These are phyloP conservation scores for Trissoscelio sp. DNA, from an alignment of 2,888 invertebrate genomes.

Conservation along the genomic window DNA sequence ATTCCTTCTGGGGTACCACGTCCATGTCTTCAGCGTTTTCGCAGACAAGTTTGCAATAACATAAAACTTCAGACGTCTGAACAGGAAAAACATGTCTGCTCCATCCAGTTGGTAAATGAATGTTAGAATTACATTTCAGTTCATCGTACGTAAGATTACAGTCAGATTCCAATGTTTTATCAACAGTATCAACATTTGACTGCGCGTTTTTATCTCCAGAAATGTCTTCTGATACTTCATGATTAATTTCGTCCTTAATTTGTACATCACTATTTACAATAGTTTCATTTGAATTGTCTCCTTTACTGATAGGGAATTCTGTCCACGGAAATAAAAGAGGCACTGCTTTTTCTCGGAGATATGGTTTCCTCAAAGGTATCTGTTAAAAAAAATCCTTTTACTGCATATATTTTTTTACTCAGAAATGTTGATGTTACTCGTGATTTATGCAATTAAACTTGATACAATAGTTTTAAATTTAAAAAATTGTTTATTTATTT, in stretches of 20 bases:
- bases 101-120: slow-evolving; percentile 27
- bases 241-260: neutral
- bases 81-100: slow-evolving; percentile 16
- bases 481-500: too few species aligned
- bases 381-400: slow-evolving; percentile 6
- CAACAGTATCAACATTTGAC: slow-evolving; percentile 8
- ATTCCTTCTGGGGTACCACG: slow-evolving; percentile 15
- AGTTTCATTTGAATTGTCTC: slow-evolving; percentile 1
- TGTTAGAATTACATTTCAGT: slow-evolving; percentile 24
- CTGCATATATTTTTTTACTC: too few species aligned
- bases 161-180: slow-evolving; percentile 6
- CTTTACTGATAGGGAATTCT: slow-evolving; percentile 5
- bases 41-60: slow-evolving; percentile 27
- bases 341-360: slow-evolving; percentile 23
- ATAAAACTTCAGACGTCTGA: slow-evolving; percentile 2
- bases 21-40: slow-evolving; percentile 11
- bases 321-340: slow-evolving; percentile 36
- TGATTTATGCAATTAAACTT: too few species aligned
- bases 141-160: slow-evolving; percentile 7
- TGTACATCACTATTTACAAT: neutral
- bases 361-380: slow-evolving; percentile 34
- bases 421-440: too few species aligned
- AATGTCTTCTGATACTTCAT: neutral
- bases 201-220: neutral
- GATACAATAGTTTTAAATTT: too few species aligned